A percentile compares a stretch with the other conserved stretches of the same genome.
Evolutionary conservation across 2,797 vertebrate species (phyloP).

Genomic region (Mormyrus proboscirostris): DNA sequence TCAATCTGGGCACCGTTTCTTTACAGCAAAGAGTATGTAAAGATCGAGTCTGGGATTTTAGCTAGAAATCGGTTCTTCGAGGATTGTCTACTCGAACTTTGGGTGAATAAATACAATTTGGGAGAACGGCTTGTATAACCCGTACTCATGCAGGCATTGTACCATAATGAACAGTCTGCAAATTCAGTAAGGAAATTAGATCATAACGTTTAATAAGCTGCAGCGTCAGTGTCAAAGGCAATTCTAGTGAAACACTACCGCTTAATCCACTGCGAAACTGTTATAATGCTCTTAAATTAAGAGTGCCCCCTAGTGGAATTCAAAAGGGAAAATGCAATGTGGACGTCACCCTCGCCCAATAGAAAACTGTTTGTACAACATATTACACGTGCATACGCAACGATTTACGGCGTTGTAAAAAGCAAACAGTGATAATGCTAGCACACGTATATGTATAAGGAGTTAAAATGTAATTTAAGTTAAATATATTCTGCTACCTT

Average conservation of each 20-base stretch:
- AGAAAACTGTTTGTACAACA: not conserved
- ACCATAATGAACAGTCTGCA: not conserved
- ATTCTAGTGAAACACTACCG: not conserved
- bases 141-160: not conserved
- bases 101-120: not conserved
- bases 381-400: not conserved
- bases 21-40: not conserved
- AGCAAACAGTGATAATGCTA: not conserved
- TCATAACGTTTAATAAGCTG: not conserved
- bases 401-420: not conserved
- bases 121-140: not conserved
- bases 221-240: not conserved
- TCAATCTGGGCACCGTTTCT: not conserved
- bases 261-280: not conserved
- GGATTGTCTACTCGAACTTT: not conserved
- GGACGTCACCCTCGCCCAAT: not conserved
- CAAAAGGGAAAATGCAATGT: not conserved
- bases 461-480: not conserved
- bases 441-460: not conserved
- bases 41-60: not conserved
- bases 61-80: not conserved
- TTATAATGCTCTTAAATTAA: not conserved
- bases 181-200: not conserved
- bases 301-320: conserved; percentile 20
- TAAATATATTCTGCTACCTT: not conserved